Base-by-base conservation (phyloP, 2,797 vertebrate species). In the Melanotaenia pygmaea region DNA sequence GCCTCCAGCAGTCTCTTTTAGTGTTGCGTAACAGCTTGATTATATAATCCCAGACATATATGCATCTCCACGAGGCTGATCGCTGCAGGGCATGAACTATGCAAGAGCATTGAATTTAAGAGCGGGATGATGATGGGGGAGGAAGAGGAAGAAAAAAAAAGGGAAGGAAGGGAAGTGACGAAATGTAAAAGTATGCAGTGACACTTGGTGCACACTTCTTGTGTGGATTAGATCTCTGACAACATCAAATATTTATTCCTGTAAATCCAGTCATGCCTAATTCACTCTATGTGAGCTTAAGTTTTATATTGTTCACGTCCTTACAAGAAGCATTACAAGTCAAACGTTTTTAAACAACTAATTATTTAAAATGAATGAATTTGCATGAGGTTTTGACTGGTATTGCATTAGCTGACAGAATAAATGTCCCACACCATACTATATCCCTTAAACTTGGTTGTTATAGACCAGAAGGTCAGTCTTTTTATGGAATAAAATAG, bases 31-130 rank as follows among this genome's bases (percentile, higher is more conserved):
- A 94, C 85, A 70, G 79, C 80, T 81, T 84, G 83, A 92, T 94
- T 94, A 92, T 87, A 93, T 93, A 94, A 94, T 93, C 86, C 87
- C 77, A 90, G 89, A 91, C 89, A 90, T 93, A 91, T 89, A 92
- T 90, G 88, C 86, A 84, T 82, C 88, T 90, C 90, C 89, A 91
- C 86, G 63, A 85, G 86, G 84, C 84, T 88, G 83, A 88, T 84
- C 18, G 50, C 79, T 67, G 40, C 68, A 87, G 85, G 72, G 83
- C 82, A 86, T 82, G 74, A 86, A 87, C 86, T 87, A 72, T 82
- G 84, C 79, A 70, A 73, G 81, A 89, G 87, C 76, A 76, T 86
- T 70, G 62, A 60, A 70, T 67, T 65, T 59, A 69, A 58, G 66
- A 66, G 43, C 9, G 11, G 56, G 56, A 13, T 18, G 40, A 43